Evolutionary conservation across 2,113 vertebrate species (phyloP), one percentile per base, ranked within the genome.

Genomic region (Gymnocephalus cernua): DNA sequence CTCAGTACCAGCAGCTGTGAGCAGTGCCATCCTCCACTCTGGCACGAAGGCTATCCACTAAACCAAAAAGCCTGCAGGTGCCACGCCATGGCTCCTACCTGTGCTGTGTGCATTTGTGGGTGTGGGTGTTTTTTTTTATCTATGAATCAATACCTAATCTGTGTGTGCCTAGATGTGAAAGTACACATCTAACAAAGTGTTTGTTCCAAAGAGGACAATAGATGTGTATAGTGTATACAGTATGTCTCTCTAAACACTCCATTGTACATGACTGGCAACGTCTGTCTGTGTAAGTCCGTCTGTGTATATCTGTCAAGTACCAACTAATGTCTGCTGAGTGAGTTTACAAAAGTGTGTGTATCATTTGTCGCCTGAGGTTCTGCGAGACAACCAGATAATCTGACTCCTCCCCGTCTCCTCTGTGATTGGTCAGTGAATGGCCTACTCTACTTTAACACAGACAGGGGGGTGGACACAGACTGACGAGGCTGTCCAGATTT

Each of bases 381-480:
- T 3, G 27, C 4, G 23, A 80, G 75, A 87, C 25, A 63, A 58
- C 62, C 27, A 47, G 71, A 82, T 53, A 75, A 56, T 47, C 50
- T 2, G 65, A 82, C 93, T 89, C 91, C 93, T 87, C 93, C 93
- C 71, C 25, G 0, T 77, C 82, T 86, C 21, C 35, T 59, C 58
- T 77, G 70, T 83, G 79, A 84, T 82, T 88, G 87, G 88, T 77
- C 57, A 79, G 32, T 72, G 27, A 68, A 45, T 76, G 88, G 79
- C 23, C 82, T 83, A 32, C 56, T 85, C 74, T 32, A 89, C 77
- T 89, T 65, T 10, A 29, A 18, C 56, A 77, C 53, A 82, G 62
- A 64, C 67, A 7, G 19, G 48, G 64, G 81, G 78, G 23, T 15
- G 32, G 48, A 72, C 10, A n/a, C 18, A 15, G 32, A 38, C 19